Evolutionary conservation across 2,113 vertebrate species (phyloP).

Genomic region (Gadus chalcogrammus): DNA sequence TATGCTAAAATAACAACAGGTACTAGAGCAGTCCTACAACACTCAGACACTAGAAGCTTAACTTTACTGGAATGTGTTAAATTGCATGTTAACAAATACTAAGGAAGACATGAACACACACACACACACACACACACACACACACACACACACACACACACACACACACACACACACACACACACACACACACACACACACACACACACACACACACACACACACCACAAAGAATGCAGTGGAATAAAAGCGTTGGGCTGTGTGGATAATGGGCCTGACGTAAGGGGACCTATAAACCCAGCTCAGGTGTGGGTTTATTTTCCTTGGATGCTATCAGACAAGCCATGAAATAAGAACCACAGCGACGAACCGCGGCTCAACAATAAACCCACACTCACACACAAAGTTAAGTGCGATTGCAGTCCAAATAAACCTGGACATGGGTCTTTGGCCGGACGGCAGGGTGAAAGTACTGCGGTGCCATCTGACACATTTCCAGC

Average conservation of each 20-base stretch:
- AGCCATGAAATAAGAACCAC: conserved; percentile 69
- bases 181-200: conserved; percentile 5
- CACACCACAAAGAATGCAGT: neutral
- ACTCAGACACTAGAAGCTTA: too few relatives aligned
- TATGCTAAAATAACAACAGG: too few relatives aligned
- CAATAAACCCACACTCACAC: conserved; percentile 62
- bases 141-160: neutral
- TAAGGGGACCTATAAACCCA: conserved; percentile 64
- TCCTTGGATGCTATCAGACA: conserved; percentile 66
- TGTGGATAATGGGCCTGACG: conserved; percentile 63
- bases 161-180: neutral
- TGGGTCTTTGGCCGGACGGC: conserved; percentile 32
- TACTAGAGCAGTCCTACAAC: too few relatives aligned
- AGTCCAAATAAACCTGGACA: conserved; percentile 72
- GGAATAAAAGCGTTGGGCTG: conserved; percentile 40
- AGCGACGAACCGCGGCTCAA: conserved; percentile 54
- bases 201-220: neutral
- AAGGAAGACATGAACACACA: neutral
- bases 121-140: conserved; percentile 7
- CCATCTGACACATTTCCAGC: conserved; percentile 46
- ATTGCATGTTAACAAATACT: neutral
- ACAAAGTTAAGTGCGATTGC: conserved; percentile 64
- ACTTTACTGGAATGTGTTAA: too few relatives aligned
- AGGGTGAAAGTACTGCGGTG: conserved; percentile 6
- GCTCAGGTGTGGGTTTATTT: conserved; percentile 74